Percentiles rank a stretch among this genome's conserved stretches.
Conservation (phyloP, 2,888 invertebrate species). For the Hypsopygia costalis region DNA sequence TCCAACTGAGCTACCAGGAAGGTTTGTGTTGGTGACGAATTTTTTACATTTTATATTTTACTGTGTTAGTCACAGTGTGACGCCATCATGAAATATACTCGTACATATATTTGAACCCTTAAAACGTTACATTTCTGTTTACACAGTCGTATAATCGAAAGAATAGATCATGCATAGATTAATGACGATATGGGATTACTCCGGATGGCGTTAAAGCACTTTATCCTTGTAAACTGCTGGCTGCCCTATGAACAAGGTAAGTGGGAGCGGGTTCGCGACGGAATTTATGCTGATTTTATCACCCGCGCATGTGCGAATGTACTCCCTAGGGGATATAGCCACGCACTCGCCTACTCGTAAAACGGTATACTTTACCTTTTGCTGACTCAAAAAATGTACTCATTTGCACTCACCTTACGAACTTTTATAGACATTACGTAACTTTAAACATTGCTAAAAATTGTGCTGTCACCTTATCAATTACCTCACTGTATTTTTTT, state of each 20-base stretch:
- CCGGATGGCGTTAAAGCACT: background rate
- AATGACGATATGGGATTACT: background rate
- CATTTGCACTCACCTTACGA: background rate
- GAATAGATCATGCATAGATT: background rate
- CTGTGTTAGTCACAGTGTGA: too few species aligned
- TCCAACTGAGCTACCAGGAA: too few species aligned
- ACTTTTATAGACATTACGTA: background rate
- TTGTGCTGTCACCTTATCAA: too few species aligned
- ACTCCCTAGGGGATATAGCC: conserved; percentile 10
- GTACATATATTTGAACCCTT: too few species aligned
- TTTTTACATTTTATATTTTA: too few species aligned
- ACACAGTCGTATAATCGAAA: too few species aligned
- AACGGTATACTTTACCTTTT: conserved; percentile 14
- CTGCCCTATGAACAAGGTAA: conserved; percentile 10
- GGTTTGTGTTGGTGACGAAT: too few species aligned
- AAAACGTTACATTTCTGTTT: too few species aligned
- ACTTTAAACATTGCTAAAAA: too few species aligned
- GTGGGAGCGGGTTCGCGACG: conserved; percentile 11
- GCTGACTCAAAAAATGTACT: conserved; percentile 1
- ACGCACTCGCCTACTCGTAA: conserved; percentile 12
- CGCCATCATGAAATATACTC: too few species aligned
- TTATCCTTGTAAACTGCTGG: conserved; percentile 1
- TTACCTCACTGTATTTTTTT: too few species aligned
- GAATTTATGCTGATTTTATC: conserved; percentile 22
- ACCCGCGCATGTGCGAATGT: conserved; percentile 13